A percentile compares a stretch with the other conserved stretches of the same genome.
These are phyloP conservation scores for Forbesichthys agassizii DNA, from an alignment of 2,113 vertebrate genomes.

Conservation along the genomic window DNA sequence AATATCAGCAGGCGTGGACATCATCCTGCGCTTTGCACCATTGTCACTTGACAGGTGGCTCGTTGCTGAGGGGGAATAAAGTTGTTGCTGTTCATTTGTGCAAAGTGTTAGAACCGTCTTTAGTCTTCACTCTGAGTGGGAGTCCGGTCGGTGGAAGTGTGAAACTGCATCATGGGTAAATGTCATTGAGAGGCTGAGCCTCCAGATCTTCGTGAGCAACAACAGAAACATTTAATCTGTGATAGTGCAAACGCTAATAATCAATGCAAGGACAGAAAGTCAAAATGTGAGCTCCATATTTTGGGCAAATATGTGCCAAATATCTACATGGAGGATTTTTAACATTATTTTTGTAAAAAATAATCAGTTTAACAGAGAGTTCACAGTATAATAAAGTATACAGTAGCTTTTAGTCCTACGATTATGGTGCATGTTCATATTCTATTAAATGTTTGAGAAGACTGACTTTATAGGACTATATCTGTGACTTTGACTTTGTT, in stretches of 20 bases:
- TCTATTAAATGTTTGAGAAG: too few relatives aligned
- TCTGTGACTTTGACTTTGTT: too few relatives aligned
- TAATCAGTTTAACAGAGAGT: neutral
- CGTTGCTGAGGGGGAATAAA: neutral
- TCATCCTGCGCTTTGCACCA: constrained; percentile 36
- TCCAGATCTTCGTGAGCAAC: constrained; percentile 63
- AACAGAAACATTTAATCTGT: constrained; percentile 17
- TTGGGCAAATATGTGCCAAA: too few relatives aligned
- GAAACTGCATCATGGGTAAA: constrained; percentile 78
- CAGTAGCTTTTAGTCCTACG: too few relatives aligned
- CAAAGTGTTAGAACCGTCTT: constrained; percentile 57
- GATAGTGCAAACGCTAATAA: neutral
- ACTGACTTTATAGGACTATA: too few relatives aligned
- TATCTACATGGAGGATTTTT: too few relatives aligned
- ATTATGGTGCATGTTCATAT: too few relatives aligned
- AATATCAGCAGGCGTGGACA: neutral
- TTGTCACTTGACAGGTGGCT: constrained; percentile 60
- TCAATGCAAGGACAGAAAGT: too few relatives aligned
- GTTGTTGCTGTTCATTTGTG: constrained; percentile 43
- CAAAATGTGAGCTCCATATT: too few relatives aligned
- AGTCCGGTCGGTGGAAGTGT: constrained; percentile 75
- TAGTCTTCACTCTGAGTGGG: constrained; percentile 70
- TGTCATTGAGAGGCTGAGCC: constrained; percentile 76
- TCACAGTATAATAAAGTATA: constrained; percentile 25
- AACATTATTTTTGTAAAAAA: neutral